Conservation (phyloP, 2,797 vertebrate genomes). For the Melanotaenia maccullochi region DNA sequence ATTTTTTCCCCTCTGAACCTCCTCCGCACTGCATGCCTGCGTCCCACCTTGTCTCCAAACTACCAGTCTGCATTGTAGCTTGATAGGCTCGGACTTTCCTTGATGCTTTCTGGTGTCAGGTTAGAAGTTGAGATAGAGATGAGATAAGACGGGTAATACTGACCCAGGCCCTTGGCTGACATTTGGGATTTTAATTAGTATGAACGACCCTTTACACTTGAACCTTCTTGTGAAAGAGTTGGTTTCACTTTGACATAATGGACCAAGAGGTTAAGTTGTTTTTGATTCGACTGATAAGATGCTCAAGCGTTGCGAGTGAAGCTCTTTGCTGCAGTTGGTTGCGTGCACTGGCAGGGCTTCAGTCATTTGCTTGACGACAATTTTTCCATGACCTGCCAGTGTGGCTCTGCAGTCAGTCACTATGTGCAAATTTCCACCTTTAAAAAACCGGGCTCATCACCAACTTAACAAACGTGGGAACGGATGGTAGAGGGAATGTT, state of each 20-base stretch:
- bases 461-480: constrained; percentile 50
- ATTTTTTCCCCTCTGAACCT: constrained; percentile 54
- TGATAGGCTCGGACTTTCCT: constrained; percentile 45
- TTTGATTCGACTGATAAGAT: constrained; percentile 51
- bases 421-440: constrained; percentile 59
- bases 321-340: constrained; percentile 25
- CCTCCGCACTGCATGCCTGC: not conserved
- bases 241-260: constrained; percentile 49
- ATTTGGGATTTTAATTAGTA: constrained; percentile 62
- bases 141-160: not conserved
- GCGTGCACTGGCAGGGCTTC: constrained; percentile 30
- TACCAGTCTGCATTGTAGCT: not conserved
- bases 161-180: constrained; percentile 58
- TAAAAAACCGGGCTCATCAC: constrained; percentile 62
- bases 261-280: constrained; percentile 17
- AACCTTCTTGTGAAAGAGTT: constrained; percentile 35
- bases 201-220: constrained; percentile 34
- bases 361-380: constrained; percentile 38
- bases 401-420: constrained; percentile 29
- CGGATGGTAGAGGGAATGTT: constrained; percentile 46
- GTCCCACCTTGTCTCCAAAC: constrained; percentile 30
- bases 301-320: constrained; percentile 36
- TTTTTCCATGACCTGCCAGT: constrained; percentile 63
- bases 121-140: constrained; percentile 3
- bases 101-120: constrained; percentile 7